Evolutionary conservation across 1,140 invertebrate genomes (phyloP), one percentile per base, ranked within the genome.

Genomic region (Adelges cooleyi): DNA sequence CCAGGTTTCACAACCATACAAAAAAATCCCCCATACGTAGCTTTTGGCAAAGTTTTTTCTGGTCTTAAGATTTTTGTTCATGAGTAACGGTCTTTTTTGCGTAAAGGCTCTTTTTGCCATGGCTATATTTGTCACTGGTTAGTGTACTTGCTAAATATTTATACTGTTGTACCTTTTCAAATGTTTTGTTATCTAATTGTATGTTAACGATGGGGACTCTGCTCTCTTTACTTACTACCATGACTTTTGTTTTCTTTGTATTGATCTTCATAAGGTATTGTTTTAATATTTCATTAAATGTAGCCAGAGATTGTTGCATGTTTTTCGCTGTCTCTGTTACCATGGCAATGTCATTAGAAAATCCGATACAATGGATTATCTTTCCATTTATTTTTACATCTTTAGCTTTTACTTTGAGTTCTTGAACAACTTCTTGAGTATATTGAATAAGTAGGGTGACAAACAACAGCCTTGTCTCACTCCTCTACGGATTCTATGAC

Each of bases 401-500:
- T 36, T 66, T 22, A 29, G 62, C 65, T 49, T 66, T 66, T 36
- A 42, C 54, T 36, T 67, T 56, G 15, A 46, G 36, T 27, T 62
- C 17, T 22, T 36, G 22, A 15, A 59, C 48, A n/a, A 67, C 17
- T 36, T 66, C 40, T 8, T 52, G 33, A 46, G 66, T 42, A 65
- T 52, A 42, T 67, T 67, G 17, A 69, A 69, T n/a, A 65, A 22
- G 4, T 54, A 20, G 1, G 53, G 48, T 40, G 42, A 56, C n/a
- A 68, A 48, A 13, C 53, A 54, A 46, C 67, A 62, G 8, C 53
- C 68, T 66, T 70, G 66, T 20, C 66, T 27, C 8, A 71, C 69
- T 0, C 68, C 68, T 17, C 65, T 54, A 0, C 59, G 20, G 48
- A 69, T 69, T 22, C 27, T 15, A 22, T 27, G 15, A n/a, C n/a